Evolutionary conservation across 1,140 invertebrate species (phyloP).

Genomic region (Caerostris darwini): DNA sequence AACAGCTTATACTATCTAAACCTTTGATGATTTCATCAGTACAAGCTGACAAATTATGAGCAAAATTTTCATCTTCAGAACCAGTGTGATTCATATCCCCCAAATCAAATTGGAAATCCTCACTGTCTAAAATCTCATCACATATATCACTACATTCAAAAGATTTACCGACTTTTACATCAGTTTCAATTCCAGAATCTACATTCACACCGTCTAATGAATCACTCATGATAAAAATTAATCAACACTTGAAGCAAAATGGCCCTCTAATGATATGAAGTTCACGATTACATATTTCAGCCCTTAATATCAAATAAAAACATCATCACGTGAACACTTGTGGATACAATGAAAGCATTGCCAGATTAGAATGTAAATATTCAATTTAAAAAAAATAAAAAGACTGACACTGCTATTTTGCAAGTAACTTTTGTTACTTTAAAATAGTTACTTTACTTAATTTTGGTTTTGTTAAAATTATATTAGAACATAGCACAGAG

Average conservation of each 20-base stretch:
- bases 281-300: neutral
- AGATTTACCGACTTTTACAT: neutral
- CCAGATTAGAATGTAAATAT: neutral
- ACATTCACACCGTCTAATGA: neutral
- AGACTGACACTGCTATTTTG: no score
- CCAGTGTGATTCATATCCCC: neutral
- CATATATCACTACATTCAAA: constrained; percentile 11
- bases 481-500: no score
- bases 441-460: no score
- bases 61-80: neutral
- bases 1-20: constrained; percentile 6
- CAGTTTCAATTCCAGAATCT: constrained; percentile 17
- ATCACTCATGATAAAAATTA: neutral
- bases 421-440: no score
- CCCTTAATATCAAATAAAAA: neutral
- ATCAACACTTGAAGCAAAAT: neutral
- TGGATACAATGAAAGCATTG: neutral
- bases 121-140: neutral
- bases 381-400: neutral
- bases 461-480: no score
- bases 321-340: neutral
- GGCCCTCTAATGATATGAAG: neutral
- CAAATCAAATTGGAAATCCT: constrained; percentile 6
- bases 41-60: neutral
- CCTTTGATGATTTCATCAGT: constrained; percentile 1